phyloP scores from a whole-genome alignment of 2,113 vertebrate species.

The Galbula dea region DNA sequence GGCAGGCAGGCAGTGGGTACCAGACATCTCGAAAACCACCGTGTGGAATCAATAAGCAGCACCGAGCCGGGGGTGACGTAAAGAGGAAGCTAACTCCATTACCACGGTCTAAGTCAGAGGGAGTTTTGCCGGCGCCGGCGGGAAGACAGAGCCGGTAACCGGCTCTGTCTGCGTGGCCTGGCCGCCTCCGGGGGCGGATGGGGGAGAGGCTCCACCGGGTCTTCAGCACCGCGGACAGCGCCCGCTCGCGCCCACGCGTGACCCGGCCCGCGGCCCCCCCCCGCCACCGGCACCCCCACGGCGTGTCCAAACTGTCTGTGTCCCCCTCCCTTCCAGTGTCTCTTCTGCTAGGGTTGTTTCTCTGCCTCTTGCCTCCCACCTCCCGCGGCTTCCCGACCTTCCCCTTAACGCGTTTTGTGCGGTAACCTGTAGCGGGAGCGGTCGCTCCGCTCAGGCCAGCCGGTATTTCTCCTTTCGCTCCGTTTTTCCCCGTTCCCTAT shows the following conservation, averaged over 20 bases:
- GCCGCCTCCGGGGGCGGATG: background rate
- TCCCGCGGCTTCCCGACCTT: background rate
- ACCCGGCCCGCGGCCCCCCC: background rate
- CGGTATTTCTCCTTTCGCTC: background rate
- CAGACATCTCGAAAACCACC: background rate
- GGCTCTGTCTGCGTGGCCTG: background rate
- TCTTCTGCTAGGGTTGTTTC: background rate
- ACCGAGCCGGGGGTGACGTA: background rate
- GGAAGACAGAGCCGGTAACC: background rate
- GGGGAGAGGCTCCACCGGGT: background rate
- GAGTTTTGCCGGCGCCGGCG: background rate
- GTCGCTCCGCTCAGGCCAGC: background rate
- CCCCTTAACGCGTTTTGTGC: background rate
- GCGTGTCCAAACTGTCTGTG: background rate
- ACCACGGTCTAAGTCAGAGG: background rate
- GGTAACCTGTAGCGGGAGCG: background rate
- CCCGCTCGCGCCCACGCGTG: background rate
- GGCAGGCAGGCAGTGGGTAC: background rate
- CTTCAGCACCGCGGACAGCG: constrained; percentile 59
- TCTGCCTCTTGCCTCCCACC: background rate
- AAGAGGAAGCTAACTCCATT: constrained; percentile 19
- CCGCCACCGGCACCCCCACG: background rate
- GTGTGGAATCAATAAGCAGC: constrained; percentile 38
- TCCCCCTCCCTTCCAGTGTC: background rate
- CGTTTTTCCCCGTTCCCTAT: background rate